These are phyloP conservation scores for Sycobia sp. DNA, from an alignment of 1,140 invertebrate species.

Conservation along the genomic window DNA sequence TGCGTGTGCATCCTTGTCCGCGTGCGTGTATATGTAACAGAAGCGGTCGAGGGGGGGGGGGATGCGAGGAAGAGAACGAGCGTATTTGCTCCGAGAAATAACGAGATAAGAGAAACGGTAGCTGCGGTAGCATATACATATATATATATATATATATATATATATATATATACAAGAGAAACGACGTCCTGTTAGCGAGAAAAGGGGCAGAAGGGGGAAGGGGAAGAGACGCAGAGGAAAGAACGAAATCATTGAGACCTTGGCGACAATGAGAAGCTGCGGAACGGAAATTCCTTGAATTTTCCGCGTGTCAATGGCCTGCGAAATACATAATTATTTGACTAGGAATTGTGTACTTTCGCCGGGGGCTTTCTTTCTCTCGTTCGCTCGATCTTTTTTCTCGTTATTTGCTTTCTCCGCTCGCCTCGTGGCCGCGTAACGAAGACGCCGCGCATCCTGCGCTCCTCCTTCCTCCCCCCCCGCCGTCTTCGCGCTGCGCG, in stretches of 20 bases:
- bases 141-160: too few relatives aligned
- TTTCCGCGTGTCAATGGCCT: background rate
- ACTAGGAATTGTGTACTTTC: background rate
- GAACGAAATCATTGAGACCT: background rate
- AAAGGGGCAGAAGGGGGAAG: background rate
- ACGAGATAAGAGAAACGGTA: slow-evolving; percentile 32
- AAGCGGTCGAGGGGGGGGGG: too few relatives aligned
- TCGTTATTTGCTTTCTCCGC: background rate
- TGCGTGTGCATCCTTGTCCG: too few relatives aligned
- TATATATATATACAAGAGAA: slow-evolving; percentile 6
- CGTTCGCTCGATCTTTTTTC: background rate
- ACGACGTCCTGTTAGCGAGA: slow-evolving; percentile 6
- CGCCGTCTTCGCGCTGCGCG: too few relatives aligned
- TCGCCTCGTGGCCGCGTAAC: too few relatives aligned
- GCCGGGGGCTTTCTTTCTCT: background rate
- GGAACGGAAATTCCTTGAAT: slow-evolving; percentile 4
- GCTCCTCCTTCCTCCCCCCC: too few relatives aligned
- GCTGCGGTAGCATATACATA: too few relatives aligned
- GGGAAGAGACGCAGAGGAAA: background rate
- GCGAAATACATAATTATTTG: slow-evolving; percentile 2
- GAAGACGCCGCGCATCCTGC: too few relatives aligned
- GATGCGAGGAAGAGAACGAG: background rate
- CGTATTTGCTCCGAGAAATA: slow-evolving; percentile 22
- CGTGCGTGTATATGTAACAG: too few relatives aligned
- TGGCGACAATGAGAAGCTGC: slow-evolving; percentile 10